Evolutionary conservation across 2,113 vertebrate species (phyloP), one percentile per base, ranked within the genome.

Genomic region (Osmerus mordax): DNA sequence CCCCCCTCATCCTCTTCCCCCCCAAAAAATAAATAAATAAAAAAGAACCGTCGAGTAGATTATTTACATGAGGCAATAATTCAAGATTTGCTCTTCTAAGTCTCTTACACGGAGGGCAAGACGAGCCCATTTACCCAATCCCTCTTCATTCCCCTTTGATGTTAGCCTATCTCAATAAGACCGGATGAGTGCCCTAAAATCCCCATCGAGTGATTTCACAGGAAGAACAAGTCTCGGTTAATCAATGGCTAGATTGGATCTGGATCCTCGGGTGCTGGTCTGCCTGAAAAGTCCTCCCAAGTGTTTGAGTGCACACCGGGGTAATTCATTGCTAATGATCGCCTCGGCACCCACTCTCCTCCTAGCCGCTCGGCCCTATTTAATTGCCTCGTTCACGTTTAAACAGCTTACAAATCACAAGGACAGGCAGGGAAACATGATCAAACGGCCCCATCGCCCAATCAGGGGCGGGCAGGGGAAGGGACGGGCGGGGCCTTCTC

Each of bases 191-290:
- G 84, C 84, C 83, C 84, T 83, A 85, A 89, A 90, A 89, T 89
- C 87, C 89, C 85, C 29, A 76, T 86, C 72, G 84, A 91, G 89
- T 88, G 87, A 91, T 90, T 89, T 83, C 79, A 81, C 82, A 87
- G 85, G 86, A 87, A 87, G 86, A 89, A 87, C 88, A 78, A 87
- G 88, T 79, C 86, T 81, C 83, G 71, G 90, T 90, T 91, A 91
- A 91, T 91, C 88, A 91, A 89, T 89, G 89, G 86, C 83, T 87
- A 84, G 88, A 89, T 88, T 88, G 88, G 87, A 89, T 91, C 86
- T 80, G 88, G 87, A 84, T 84, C 80, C 82, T 85, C 78, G 64
- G 80, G 84, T 64, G 83, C 87, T 76, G 84, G 81, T 76, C 80
- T 2, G 78, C 78, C 82, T 81, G 79, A 86, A 88, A 87, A 29